phyloP scores from a whole-genome alignment of 2,113 vertebrate genomes.

The Spilogale gracilis region DNA sequence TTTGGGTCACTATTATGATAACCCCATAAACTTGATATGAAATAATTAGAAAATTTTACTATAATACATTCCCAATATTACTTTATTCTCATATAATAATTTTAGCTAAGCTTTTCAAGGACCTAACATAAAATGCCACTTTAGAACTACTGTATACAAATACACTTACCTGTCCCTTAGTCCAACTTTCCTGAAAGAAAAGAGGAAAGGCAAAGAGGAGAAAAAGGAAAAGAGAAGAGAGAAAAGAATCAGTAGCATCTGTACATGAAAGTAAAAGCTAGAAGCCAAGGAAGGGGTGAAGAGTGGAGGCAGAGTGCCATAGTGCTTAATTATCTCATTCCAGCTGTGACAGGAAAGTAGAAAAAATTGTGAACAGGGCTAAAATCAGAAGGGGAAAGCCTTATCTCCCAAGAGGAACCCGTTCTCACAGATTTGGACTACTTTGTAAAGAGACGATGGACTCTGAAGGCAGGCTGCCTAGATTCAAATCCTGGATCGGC shows the following conservation, averaged over 20 bases:
- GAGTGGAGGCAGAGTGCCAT: too few species aligned
- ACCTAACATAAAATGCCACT: background rate
- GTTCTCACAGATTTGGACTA: background rate
- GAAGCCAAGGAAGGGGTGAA: background rate
- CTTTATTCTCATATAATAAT: background rate
- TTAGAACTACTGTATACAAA: background rate
- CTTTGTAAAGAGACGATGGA: background rate
- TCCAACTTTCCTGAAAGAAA: background rate
- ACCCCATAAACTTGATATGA: background rate
- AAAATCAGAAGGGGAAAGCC: background rate
- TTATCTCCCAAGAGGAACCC: background rate
- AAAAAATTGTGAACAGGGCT: background rate
- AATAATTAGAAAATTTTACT: conserved; percentile 34
- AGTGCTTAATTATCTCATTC: background rate
- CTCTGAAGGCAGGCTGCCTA: background rate
- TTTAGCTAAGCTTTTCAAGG: background rate
- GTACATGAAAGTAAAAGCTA: background rate
- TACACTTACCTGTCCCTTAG: background rate
- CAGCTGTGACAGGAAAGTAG: background rate
- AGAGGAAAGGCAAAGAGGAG: background rate
- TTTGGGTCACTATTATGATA: background rate
- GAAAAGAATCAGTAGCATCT: background rate
- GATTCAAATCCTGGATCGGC: background rate
- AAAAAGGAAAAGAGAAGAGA: background rate
- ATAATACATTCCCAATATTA: background rate